A percentile compares a stretch with the other conserved stretches of the same genome.
phyloP scores from a whole-genome alignment of 2,113 vertebrate species.

The human region GRCh38 chr13:40080001-40080500 shows the following conservation, averaged over 20 bases:
- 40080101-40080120: neutral
- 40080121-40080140: neutral
- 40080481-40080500: neutral
- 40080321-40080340: neutral
- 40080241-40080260: neutral
- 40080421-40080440: conserved; percentile 9
- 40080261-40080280: neutral
- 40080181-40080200: neutral
- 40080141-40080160: neutral
- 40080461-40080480: neutral
- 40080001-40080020: neutral
- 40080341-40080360: neutral
- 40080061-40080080: neutral
- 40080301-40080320: neutral
- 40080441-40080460: conserved; percentile 2
- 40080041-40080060: neutral
- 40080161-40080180: neutral
- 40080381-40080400: neutral
- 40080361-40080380: neutral
- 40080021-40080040: too few species aligned
- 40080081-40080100: neutral
- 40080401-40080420: neutral
- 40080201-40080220: neutral
- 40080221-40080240: neutral
- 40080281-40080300: neutral